Conservation (phyloP, 2,888 invertebrate genomes). For the Leucania comma region DNA sequence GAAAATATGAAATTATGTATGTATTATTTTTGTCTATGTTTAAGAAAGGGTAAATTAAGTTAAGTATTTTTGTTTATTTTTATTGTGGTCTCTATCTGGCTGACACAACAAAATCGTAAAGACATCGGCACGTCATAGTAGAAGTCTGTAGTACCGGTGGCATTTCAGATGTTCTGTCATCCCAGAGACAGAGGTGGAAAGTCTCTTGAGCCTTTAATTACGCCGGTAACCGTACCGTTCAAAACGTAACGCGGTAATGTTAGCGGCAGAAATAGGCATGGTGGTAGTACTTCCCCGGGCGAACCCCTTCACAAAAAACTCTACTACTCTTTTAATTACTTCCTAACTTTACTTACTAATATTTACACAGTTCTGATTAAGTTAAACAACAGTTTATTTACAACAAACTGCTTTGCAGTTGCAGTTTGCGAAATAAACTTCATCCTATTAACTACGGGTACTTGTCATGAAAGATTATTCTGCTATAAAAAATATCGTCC, state of each 20-base stretch:
- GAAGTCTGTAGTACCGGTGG: too few relatives aligned
- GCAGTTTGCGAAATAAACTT: background rate
- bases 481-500: constrained; percentile 8
- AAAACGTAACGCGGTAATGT: background rate
- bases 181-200: background rate
- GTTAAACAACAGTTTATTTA: background rate
- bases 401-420: background rate
- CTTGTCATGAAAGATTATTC: constrained; percentile 14
- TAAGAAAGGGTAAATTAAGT: too few relatives aligned
- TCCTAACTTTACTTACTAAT: background rate
- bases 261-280: background rate
- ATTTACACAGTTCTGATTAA: background rate
- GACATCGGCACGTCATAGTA: too few relatives aligned
- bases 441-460: background rate
- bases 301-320: background rate
- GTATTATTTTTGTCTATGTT: too few relatives aligned
- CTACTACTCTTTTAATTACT: background rate
- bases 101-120: too few relatives aligned
- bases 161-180: background rate
- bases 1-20: too few relatives aligned
- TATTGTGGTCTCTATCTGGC: too few relatives aligned
- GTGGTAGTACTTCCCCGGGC: background rate
- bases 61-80: too few relatives aligned
- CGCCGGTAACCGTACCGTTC: background rate
- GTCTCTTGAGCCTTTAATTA: background rate